These are phyloP conservation scores for Siphlonurus alternatus DNA, from an alignment of 2,888 invertebrate genomes.

Conservation along the genomic window DNA sequence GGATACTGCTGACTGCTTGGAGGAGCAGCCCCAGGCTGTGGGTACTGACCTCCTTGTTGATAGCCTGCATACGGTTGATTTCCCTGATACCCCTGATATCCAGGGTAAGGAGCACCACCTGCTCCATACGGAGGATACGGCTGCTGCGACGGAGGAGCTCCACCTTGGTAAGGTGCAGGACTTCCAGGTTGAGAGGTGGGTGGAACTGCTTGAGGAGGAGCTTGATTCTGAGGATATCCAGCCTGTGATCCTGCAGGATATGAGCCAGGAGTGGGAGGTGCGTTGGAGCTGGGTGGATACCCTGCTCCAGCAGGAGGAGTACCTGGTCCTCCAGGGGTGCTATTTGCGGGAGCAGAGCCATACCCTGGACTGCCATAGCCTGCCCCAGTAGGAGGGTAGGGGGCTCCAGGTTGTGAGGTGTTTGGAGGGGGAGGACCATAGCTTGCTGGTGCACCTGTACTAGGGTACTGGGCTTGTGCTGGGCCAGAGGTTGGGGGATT, in stretches of 20 bases:
- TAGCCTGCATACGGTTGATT: constrained; percentile 18
- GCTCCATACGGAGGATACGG: constrained; percentile 30
- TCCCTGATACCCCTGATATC: constrained; percentile 7
- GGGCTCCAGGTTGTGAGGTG: constrained; percentile 10
- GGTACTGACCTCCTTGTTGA: constrained; percentile 11
- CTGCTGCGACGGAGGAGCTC: constrained; percentile 26
- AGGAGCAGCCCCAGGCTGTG: constrained; percentile 9
- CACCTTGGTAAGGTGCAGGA: constrained; percentile 4
- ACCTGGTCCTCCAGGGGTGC: constrained; percentile 21
- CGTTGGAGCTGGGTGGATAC: background rate
- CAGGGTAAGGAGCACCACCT: constrained; percentile 26
- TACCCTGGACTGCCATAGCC: constrained; percentile 12
- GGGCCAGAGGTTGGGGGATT: constrained; percentile 38
- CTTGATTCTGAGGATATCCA: constrained; percentile 37
- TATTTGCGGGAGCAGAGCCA: constrained; percentile 21
- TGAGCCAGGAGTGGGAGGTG: constrained; percentile 1
- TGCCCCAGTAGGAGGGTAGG: background rate
- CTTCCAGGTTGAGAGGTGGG: constrained; percentile 33
- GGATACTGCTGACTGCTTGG: constrained; percentile 23
- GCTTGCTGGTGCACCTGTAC: constrained; percentile 39
- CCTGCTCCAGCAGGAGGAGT: background rate
- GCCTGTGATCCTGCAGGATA: constrained; percentile 13
- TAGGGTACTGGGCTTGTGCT: constrained; percentile 36
- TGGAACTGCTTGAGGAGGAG: constrained; percentile 40
- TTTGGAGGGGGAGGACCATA: constrained; percentile 45